Conservation (phyloP, 2,888 invertebrate species). For the Epicampocera succincta region DNA sequence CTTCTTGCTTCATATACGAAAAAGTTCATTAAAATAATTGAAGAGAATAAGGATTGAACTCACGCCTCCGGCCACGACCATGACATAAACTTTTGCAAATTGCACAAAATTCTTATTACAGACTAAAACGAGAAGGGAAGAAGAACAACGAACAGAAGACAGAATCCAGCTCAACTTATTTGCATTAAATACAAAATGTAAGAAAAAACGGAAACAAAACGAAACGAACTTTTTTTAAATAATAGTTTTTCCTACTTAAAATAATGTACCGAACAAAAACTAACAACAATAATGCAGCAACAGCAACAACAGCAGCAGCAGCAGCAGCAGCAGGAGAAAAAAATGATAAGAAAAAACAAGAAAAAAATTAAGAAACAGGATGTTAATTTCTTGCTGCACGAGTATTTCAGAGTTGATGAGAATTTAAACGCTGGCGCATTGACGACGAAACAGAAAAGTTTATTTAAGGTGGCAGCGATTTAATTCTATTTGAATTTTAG, state of each 20-base stretch:
- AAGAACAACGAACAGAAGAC: not conserved
- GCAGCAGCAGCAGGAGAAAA: slow-evolving; percentile 21
- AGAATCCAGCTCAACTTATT: slow-evolving; percentile 33
- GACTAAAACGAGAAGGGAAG: not conserved
- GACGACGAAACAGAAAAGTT: not conserved
- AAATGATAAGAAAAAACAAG: slow-evolving; percentile 11
- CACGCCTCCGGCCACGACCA: slow-evolving; percentile 48
- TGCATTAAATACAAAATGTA: slow-evolving; percentile 55
- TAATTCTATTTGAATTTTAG: too few relatives aligned
- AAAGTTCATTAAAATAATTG: slow-evolving; percentile 56
- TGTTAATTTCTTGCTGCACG: slow-evolving; percentile 55
- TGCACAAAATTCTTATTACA: not conserved
- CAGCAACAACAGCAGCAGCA: slow-evolving; percentile 26
- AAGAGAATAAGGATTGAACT: slow-evolving; percentile 1
- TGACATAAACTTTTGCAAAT: slow-evolving; percentile 52
- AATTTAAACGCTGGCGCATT: slow-evolving; percentile 9
- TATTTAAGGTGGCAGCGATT: not conserved
- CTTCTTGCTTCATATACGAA: not conserved
- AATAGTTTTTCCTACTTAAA: slow-evolving; percentile 50
- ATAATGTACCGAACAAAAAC: slow-evolving; percentile 29
- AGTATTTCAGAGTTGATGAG: slow-evolving; percentile 12
- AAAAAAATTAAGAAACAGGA: slow-evolving; percentile 40
- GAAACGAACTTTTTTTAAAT: slow-evolving; percentile 48
- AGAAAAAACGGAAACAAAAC: slow-evolving; percentile 55
- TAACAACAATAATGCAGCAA: slow-evolving; percentile 29